These are phyloP conservation scores for Pseudopodoces humilis DNA, from an alignment of 2,113 vertebrate genomes.

Conservation along the genomic window DNA sequence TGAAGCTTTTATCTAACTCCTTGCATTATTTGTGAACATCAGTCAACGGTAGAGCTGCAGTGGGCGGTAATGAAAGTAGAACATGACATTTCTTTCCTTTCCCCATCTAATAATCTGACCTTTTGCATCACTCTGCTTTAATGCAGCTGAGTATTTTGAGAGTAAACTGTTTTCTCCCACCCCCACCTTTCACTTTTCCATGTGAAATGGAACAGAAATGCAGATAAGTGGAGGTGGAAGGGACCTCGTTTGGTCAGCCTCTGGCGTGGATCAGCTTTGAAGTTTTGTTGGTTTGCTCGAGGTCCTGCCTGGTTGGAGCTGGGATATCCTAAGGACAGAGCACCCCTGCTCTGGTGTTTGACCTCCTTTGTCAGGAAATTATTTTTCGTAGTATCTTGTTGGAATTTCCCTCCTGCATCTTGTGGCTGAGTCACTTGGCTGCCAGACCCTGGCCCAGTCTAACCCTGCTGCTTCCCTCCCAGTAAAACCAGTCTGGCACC, in stretches of 20 bases:
- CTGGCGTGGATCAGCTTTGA: background rate
- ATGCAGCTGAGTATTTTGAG: background rate
- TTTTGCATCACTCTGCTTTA: constrained; percentile 35
- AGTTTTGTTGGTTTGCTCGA: background rate
- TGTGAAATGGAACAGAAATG: background rate
- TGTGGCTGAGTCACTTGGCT: background rate
- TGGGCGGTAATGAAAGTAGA: constrained; percentile 50
- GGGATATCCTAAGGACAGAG: background rate
- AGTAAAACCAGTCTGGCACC: background rate
- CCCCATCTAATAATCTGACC: constrained; percentile 41
- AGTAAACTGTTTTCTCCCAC: background rate
- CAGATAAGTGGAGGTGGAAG: background rate
- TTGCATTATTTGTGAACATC: background rate
- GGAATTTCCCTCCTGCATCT: background rate
- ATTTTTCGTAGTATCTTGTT: background rate
- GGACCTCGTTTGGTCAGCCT: background rate
- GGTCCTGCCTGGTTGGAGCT: background rate
- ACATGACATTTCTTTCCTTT: constrained; percentile 53
- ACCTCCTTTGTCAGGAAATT: accelerated
- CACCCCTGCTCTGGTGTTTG: background rate
- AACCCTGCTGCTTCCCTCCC: background rate
- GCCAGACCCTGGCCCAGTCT: background rate
- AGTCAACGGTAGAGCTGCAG: background rate
- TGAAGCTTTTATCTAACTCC: background rate
- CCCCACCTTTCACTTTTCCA: background rate